These are phyloP conservation scores for Pseudorectes ferrugineus DNA, from an alignment of 2,113 vertebrate species.

Conservation along the genomic window DNA sequence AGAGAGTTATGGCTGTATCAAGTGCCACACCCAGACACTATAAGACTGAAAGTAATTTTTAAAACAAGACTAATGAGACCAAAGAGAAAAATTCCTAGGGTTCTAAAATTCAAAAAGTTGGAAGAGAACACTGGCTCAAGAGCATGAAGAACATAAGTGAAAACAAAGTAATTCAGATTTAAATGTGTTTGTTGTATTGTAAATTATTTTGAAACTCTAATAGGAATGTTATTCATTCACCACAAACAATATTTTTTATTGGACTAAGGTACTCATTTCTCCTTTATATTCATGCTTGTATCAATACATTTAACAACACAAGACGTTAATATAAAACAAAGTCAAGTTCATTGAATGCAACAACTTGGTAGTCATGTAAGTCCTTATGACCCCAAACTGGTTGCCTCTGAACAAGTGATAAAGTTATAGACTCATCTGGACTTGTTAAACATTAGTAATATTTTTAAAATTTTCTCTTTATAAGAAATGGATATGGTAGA, in stretches of 20 bases:
- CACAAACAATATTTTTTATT: background rate
- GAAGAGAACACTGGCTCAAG: background rate
- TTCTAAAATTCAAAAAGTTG: background rate
- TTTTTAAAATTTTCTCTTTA: background rate
- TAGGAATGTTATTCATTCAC: background rate
- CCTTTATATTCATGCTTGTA: background rate
- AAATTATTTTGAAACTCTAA: background rate
- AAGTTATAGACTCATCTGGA: background rate
- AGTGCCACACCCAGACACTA: background rate
- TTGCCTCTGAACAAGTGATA: background rate
- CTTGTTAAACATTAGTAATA: background rate
- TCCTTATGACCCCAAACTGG: background rate
- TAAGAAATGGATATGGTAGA: background rate
- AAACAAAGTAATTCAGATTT: background rate
- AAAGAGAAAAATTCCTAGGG: background rate
- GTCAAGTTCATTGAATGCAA: background rate
- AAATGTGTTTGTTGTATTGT: background rate
- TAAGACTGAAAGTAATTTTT: background rate
- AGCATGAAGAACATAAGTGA: background rate
- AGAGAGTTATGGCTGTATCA: background rate
- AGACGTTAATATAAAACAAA: background rate
- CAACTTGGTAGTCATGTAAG: background rate
- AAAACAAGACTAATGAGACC: background rate
- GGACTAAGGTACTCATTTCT: background rate
- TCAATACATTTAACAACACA: background rate